These are phyloP conservation scores for cat (Felis catus) DNA, from an alignment of 2,113 vertebrate genomes.

Conservation along the genomic window F.catus_Fca126_mat1.0 CM031418.1:132952501-132953000, in stretches of 20 bases:
- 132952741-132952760: not conserved
- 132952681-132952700: not conserved
- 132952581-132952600: not conserved
- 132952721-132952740: not conserved
- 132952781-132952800: not conserved
- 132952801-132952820: not conserved
- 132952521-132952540: not conserved
- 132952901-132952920: too few species aligned
- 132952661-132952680: accelerated
- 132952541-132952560: not conserved
- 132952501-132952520: not conserved
- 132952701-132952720: not conserved
- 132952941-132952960: too few species aligned
- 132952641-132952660: not conserved
- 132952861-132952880: not conserved
- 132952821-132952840: too few species aligned
- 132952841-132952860: not conserved
- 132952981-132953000: accelerated
- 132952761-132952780: not conserved
- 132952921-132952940: too few species aligned
- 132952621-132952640: not conserved
- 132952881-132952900: not conserved
- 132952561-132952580: not conserved
- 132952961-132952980: too few species aligned
- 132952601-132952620: accelerated